Conservation (phyloP, 2,888 invertebrate genomes). For the Caenorhabditis japonica region DNA sequence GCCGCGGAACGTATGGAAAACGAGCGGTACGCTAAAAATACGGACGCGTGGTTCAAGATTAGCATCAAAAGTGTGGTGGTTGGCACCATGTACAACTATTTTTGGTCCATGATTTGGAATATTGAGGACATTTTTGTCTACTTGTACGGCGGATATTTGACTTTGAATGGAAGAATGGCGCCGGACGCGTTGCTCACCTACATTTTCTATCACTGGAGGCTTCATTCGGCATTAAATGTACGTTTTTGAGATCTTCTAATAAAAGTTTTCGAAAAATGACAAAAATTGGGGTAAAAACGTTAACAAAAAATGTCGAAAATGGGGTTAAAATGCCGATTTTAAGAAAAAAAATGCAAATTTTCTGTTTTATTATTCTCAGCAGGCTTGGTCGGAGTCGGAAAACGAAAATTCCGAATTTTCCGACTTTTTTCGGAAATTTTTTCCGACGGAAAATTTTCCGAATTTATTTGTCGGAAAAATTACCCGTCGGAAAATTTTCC, state of each 20-base stretch:
- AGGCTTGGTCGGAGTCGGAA: too few species aligned
- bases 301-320: too few species aligned
- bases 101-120: slow-evolving; percentile 49
- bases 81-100: slow-evolving; percentile 32
- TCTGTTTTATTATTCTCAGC: too few species aligned
- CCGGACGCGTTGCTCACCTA: slow-evolving; percentile 41
- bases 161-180: slow-evolving; percentile 40
- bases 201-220: slow-evolving; percentile 49
- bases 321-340: too few species aligned
- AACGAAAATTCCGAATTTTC: too few species aligned
- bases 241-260: background rate
- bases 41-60: slow-evolving; percentile 50
- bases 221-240: slow-evolving; percentile 41
- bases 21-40: slow-evolving; percentile 26
- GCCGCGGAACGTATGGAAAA: slow-evolving; percentile 37
- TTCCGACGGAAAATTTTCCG: too few species aligned
- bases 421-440: too few species aligned
- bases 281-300: too few species aligned
- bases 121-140: slow-evolving; percentile 43
- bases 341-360: too few species aligned
- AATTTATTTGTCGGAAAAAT: too few species aligned
- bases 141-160: slow-evolving; percentile 50
- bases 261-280: too few species aligned
- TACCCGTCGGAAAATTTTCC: too few species aligned
- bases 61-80: slow-evolving; percentile 42